Base-by-base conservation (phyloP, 2,797 vertebrate species). In the Xenentodon cancila region DNA sequence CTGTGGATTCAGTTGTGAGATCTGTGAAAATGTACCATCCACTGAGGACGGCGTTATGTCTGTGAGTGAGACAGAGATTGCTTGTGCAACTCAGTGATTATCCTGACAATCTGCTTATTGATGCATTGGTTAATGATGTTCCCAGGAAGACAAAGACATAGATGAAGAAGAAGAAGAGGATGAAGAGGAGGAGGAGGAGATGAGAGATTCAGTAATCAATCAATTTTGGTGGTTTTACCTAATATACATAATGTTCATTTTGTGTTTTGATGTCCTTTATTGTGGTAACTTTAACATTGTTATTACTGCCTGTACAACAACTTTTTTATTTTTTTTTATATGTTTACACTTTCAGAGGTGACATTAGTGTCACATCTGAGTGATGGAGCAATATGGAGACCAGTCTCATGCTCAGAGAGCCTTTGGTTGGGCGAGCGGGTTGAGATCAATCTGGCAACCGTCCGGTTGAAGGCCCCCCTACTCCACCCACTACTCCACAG, bases 11-110 rank as follows among this genome's bases (percentile, higher is more conserved):
- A 2, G 12, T 34, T 79, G 63, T 68, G 78, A 86, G 77, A 65
- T 77, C 79, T 68, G 68, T 82, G 71, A 71, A 64, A 74, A 74
- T 59, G 64, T 58, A 64, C 27, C 57, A 61, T 53, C 71, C 72
- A 25, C 63, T 37, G 56, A 50, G 44, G 18, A 32, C 7, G 50
- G 40, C 55, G 57, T 59, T 55, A 20, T 53, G 19, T 57, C 19
- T 62, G 1, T 61, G 48, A 67, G 51, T 77, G 47, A 55, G 68
- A 57, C 59, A 68, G 19, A 54, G 59, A 53, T 21, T 47, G 47
- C 63, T 47, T 68, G 50, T 65, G 53, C 3, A 19, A 67, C 21
- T 73, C 18, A 18, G 21, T 69, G 53, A 84, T 82, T 81, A 71
- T 49, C 52, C 25, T 55, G 64, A 77, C 69, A 51, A 61, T 60